These are phyloP conservation scores for Boloria selene DNA, from an alignment of 2,888 invertebrate species.

Conservation along the genomic window DNA sequence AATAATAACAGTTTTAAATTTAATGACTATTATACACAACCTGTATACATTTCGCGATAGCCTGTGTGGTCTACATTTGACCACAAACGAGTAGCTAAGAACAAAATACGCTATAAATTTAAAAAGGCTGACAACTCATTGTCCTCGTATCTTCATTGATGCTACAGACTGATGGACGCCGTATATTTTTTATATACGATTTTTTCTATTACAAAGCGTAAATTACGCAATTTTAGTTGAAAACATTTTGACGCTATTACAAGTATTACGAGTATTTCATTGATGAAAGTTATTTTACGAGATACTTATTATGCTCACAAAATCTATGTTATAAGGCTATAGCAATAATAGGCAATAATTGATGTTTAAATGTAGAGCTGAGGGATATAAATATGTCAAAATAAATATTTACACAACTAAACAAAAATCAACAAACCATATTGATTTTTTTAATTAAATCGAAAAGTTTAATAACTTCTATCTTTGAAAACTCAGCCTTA, in stretches of 20 bases:
- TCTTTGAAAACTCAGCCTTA: too few relatives aligned
- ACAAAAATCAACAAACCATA: too few relatives aligned
- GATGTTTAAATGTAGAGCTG: too few relatives aligned
- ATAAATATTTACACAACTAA: too few relatives aligned
- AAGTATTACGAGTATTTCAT: not conserved
- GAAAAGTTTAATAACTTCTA: too few relatives aligned
- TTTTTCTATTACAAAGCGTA: not conserved
- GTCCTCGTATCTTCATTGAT: constrained; percentile 54
- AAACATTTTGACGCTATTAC: constrained; percentile 4
- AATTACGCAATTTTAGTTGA: constrained; percentile 5
- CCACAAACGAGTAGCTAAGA: constrained; percentile 56
- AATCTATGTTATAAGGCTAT: too few relatives aligned
- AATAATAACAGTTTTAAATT: too few relatives aligned
- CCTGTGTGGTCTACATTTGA: constrained; percentile 68
- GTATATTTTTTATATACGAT: constrained; percentile 25
- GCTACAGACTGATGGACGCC: constrained; percentile 54
- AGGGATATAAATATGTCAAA: too few relatives aligned
- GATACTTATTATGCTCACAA: too few relatives aligned
- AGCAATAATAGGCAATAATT: too few relatives aligned
- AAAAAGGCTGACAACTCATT: constrained; percentile 54
- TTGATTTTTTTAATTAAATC: too few relatives aligned
- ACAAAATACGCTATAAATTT: constrained; percentile 72
- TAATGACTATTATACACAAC: constrained; percentile 31
- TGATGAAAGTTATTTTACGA: not conserved
- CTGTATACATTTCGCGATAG: constrained; percentile 55